Conservation (phyloP, 2,113 vertebrate species). For the Brevimyrus niger region DNA sequence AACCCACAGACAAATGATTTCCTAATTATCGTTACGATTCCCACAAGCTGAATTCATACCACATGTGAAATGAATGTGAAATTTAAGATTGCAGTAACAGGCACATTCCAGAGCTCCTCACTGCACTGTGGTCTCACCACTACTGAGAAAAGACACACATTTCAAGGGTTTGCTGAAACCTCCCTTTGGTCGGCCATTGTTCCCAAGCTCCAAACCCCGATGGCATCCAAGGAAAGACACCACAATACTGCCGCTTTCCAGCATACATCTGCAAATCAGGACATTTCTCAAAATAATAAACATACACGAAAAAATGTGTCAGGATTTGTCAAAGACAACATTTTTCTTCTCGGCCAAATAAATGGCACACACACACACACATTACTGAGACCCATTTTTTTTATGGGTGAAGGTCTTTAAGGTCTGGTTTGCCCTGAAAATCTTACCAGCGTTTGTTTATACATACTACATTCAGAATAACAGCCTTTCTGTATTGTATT, state of each 20-base stretch:
- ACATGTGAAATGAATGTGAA: conserved; percentile 28
- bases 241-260: background rate
- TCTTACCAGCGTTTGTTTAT: background rate
- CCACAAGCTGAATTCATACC: conserved; percentile 8
- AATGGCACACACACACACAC: background rate
- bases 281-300: background rate
- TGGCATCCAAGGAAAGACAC: background rate
- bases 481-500: background rate
- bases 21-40: conserved; percentile 2
- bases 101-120: conserved; percentile 24
- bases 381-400: too few species aligned
- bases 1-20: background rate
- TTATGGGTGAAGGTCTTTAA: background rate
- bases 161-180: background rate
- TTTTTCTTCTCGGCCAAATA: background rate
- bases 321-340: background rate
- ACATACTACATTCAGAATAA: background rate
- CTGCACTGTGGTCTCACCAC: conserved; percentile 4
- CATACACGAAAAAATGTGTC: background rate
- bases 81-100: conserved; percentile 26
- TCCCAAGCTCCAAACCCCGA: background rate
- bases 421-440: background rate
- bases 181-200: background rate
- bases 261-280: background rate
- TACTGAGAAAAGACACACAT: background rate